Evolutionary conservation across 2,888 invertebrate species (phyloP), one percentile per base, ranked within the genome.

Genomic region (Belgica antarctica): DNA sequence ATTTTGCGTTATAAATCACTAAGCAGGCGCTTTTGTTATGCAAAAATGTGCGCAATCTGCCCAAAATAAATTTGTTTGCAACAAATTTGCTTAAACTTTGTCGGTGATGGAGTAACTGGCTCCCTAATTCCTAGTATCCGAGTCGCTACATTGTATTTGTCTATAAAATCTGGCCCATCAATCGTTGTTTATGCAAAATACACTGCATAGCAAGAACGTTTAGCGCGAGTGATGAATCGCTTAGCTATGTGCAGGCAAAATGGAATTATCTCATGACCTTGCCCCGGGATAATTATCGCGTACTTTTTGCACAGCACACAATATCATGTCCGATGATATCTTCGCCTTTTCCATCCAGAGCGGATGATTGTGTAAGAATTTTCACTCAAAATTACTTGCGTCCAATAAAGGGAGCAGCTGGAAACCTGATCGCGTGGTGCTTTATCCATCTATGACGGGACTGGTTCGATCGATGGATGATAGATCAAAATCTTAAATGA

Each of bases 181-280:
- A 4, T 7, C 10, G 31, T 31, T 31, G 5, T 31, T 31, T 7
- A 41, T 41, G 10, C 41, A 41, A 41, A 10, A n/a, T n/a, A 31
- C 12, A 31, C 5, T 8, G 34, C 7, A 31, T 8, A 31, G 34
- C 12, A 5, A 31, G 34, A 31, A 46, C 7, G 5, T 4, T n/a
- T 3, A 46, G 17, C 3, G 17, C 12, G 7, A 59, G 41, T 62
- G 41, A 62, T 62, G 62, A 36, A 62, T 62, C 19, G 36, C 36
- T 62, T 15, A 17, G 19, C 28, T 62, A 34, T 36, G 36, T 62
- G 62, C 62, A 70, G n/a, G 59, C 10, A 68, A 25, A 57, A 59
- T 27, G 52, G 25, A 70, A 66, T 61, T 71, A 41, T 71, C 71
- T 68, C 71, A 71, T 72, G 71, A 72, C 71, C 71, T 72, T 72